Base-by-base conservation (phyloP, 1,140 invertebrate genomes). In the Chionoecetes opilio region DNA sequence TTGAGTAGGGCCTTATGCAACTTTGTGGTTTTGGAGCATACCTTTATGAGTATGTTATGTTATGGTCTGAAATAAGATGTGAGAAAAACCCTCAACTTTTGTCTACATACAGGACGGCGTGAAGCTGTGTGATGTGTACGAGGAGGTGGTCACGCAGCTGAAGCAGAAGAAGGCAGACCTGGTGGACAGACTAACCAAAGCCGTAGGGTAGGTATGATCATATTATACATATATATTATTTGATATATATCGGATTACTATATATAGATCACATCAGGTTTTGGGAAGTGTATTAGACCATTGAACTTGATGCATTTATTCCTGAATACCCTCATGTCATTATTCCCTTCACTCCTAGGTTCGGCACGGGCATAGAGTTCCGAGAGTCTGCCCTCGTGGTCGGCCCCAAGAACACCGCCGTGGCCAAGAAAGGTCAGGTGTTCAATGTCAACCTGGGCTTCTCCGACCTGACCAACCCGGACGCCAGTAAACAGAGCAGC, bases 361-460 rank as follows among this genome's bases (percentile, higher is more conserved):
- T 99, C 97, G 99, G 98, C 0, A 99, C 99, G 98, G 99, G 99
- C 11, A 99, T 99, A 96, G 99, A 99, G 97, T 99, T 99, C 97
- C 98, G 99, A 89, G 99, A 99, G 97, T 98, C 98, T 96, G 99
- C 99, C 0, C 97, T 99, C 53, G 97, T 99, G 0, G 99, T 99
- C 96, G 98, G 98, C 2, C 98, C 99, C 3, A 99, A 99, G 97
- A 99, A 98, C 82, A 98, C 97, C 34, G 98, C 98, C 2, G 96
- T 98, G n/a, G 98, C 98, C 0, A 98, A 98, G 96, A 99, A 99
- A 97, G 99, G 98, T 84, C 99, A 99, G 99, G 98, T 99, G 0
- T 99, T 99, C 96, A 99, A 99, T 97, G 97, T 99, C 14, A 99
- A 99, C 96, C 98, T 99, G 96, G 99, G 99, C 82, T 98, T 99